These are phyloP conservation scores for Orussus abietinus DNA, from an alignment of 1,140 invertebrate species.

Conservation along the genomic window DNA sequence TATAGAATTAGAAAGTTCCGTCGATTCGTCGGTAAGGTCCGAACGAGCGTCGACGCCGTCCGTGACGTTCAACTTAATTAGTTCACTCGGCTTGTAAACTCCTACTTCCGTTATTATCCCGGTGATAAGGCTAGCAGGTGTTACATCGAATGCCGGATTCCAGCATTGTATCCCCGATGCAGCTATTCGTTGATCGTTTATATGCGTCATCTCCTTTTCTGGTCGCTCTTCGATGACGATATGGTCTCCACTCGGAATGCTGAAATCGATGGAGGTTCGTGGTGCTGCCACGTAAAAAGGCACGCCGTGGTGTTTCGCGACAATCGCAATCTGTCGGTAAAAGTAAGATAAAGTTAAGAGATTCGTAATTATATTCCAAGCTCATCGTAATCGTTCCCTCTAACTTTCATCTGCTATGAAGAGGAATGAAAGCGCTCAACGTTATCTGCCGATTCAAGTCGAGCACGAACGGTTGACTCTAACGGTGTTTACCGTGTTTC, in stretches of 20 bases:
- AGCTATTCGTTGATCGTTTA: constrained; percentile 79
- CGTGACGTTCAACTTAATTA: constrained; percentile 26
- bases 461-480: too few species aligned
- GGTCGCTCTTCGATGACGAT: constrained; percentile 95
- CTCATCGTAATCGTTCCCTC: too few species aligned
- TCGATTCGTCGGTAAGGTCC: constrained; percentile 28
- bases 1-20: constrained; percentile 7
- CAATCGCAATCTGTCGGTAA: constrained; percentile 84
- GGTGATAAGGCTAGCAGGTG: constrained; percentile 89
- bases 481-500: too few species aligned
- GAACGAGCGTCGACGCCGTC: too few species aligned
- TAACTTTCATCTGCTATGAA: too few species aligned
- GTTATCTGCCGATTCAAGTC: too few species aligned
- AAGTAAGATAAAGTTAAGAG: constrained; percentile 14
- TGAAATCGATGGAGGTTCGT: constrained; percentile 85
- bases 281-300: constrained; percentile 97
- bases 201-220: constrained; percentile 82
- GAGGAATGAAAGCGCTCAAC: too few species aligned
- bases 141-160: constrained; percentile 99
- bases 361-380: background rate
- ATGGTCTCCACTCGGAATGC: constrained; percentile 70
- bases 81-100: constrained; percentile 65
- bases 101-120: constrained; percentile 95
- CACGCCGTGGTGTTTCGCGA: constrained; percentile 85
- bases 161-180: constrained; percentile 88